Conservation (phyloP, 64 coral and sea anemone species). For the Actinia equina region DNA sequence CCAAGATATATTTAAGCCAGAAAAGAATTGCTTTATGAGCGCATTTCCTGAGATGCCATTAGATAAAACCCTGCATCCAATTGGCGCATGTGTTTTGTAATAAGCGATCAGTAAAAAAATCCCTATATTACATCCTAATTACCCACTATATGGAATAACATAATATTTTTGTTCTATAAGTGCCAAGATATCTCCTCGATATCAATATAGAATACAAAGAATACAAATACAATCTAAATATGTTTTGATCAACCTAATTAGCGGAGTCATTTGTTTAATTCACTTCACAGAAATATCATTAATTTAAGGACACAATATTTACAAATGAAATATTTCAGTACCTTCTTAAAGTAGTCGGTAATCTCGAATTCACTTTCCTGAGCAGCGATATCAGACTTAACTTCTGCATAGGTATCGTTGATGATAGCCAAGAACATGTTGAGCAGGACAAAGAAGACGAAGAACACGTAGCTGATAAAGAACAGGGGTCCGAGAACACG, state of each 20-base stretch:
- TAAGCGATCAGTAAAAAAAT: background rate
- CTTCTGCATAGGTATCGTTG: conserved; percentile 98
- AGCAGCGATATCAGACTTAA: conserved; percentile 90
- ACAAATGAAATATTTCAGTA: background rate
- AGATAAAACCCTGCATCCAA: background rate
- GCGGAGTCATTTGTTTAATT: background rate
- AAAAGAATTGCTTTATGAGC: too few species aligned
- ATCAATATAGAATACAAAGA: background rate
- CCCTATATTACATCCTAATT: background rate
- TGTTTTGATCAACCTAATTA: background rate
- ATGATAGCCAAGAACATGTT: conserved; percentile 99
- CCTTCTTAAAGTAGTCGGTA: conserved; percentile 98
- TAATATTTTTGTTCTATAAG: background rate
- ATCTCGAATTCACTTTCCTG: conserved; percentile 98
- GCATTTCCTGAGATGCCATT: background rate
- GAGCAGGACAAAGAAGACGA: conserved; percentile 99
- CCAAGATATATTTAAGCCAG: too few species aligned
- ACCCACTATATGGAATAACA: background rate
- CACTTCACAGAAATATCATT: background rate
- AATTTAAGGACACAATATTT: too few species aligned
- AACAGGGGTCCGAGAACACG: conserved; percentile 84
- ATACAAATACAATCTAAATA: background rate
- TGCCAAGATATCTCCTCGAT: background rate
- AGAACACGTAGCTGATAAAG: conserved; percentile 98
- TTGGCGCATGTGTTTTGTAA: background rate